Evolutionary conservation across 2,888 invertebrate genomes (phyloP), one percentile per base, ranked within the genome.

Genomic region (Selenia dentaria): DNA sequence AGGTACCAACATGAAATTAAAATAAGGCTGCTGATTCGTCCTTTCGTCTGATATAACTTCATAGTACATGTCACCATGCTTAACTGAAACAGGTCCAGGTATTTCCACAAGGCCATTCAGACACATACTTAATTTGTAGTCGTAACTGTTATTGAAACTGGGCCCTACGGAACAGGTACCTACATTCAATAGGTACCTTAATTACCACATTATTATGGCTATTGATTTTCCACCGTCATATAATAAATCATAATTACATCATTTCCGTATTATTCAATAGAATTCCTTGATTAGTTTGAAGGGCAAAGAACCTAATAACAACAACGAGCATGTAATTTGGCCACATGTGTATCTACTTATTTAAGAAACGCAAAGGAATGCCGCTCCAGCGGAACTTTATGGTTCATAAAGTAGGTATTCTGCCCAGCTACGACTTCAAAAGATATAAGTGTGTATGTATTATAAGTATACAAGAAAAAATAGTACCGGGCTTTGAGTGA

Each of bases 31-130:
- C 16, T 16, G 13, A 32, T 0, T 16, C 40, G 52, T 53, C 54
- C 57, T 67, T 64, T 59, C 44, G 49, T 53, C 56, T 48, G 57
- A 51, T 55, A 43, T 49, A 37, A 57, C 53, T 36, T 57, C 57
- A 56, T 57, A 51, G 51, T 18, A 39, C 40, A 8, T 16, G 22
- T 22, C 6, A 6, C 36, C 18, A 20, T 35, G 31, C 34, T 35
- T 8, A 10, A 10, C 10, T 8, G 9, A n/a, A 10, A 9, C 33
- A 37, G 29, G 32, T 38, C 18, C 29, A 35, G 36, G 32, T 20
- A 24, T 27, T 10, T 16, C 38, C 8, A 25, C 51, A 47, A 54
- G 54, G 47, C 16, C 40, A 28, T 25, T 3, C 9, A 25, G 25
- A 24, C 36, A 32, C 27, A 32, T 26, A 33, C 29, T n/a, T 35